Evolutionary conservation across 2,888 invertebrate genomes (phyloP), one percentile per base, ranked within the genome.

Genomic region (Doris montereyensis): DNA sequence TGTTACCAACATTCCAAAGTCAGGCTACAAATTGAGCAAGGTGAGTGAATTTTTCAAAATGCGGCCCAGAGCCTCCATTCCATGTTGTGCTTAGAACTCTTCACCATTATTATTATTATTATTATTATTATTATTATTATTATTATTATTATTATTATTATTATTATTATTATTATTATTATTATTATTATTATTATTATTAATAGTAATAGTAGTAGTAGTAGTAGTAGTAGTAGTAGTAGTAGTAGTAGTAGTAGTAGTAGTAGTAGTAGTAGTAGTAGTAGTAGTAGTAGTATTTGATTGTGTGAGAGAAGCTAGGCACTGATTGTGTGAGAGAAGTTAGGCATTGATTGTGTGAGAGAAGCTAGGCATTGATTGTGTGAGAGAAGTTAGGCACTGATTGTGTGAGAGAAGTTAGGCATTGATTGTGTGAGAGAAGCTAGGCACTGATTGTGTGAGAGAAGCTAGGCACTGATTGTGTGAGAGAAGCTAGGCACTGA

Each of bases 1-100:
- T 35, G 87, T 87, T 0, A 86, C 83, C 4, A 86, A 87, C 41
- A 82, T 89, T 68, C 83, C 87, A 2, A 73, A 78, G n/a, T 76
- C 85, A 74, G 88, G 88, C 3, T 86, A 85, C 76, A 89, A 85
- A 79, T 82, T 89, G 0, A 88, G 88, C 80, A 84, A 83, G 85
- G 88, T 88, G 83, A 82, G 84, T 77, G 32, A 1, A 62, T 21
- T 5, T 5, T 21, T 32, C 58, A 5, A 28, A 17, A 17, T 62
- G 62, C 34, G 67, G 67, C 34, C 76, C 32, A 67, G 67, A 68
- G 65, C 76, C 32, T 76, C 76, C 32, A 67, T 67, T 34, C 67
- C 76, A 68, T 76, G 67, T 34, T 76, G 67, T 34, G 65, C 76
- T 34, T 76, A 65, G 28, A 52, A 65, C 26, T 77, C 77, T 52